A percentile compares a stretch with the other conserved stretches of the same genome.
Conservation (phyloP, 2,797 vertebrate genomes). For the Poeciliopsis turneri region DNA sequence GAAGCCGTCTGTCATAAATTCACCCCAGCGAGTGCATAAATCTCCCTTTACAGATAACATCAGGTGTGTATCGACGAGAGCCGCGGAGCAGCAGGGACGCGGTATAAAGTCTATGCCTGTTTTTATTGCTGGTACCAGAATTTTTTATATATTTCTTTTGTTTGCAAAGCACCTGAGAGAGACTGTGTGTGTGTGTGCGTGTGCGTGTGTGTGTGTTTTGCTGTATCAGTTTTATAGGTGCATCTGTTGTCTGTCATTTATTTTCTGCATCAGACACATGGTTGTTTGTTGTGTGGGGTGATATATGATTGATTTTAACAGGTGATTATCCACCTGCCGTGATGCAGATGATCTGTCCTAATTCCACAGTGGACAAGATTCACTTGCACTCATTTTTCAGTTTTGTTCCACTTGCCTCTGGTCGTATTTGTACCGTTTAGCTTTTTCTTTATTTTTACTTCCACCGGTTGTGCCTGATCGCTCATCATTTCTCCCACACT, state of each 20-base stretch:
- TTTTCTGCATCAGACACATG: constrained; percentile 46
- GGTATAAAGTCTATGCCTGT: constrained; percentile 54
- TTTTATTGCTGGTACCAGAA: constrained; percentile 45
- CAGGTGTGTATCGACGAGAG: constrained; percentile 74
- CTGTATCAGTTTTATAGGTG: constrained; percentile 57
- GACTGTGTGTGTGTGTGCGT: constrained; percentile 28
- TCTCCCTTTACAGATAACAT: constrained; percentile 81
- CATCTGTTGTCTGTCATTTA: constrained; percentile 60
- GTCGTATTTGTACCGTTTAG: constrained; percentile 36
- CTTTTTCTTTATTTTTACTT: constrained; percentile 27
- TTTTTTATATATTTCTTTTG: neutral
- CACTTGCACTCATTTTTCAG: constrained; percentile 27
- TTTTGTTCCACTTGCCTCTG: constrained; percentile 31
- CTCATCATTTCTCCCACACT: constrained; percentile 61
- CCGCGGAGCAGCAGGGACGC: constrained; percentile 50
- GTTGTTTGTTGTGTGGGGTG: constrained; percentile 33
- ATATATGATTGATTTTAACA: constrained; percentile 59
- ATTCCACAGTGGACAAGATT: constrained; percentile 45
- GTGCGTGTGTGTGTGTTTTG: constrained; percentile 37
- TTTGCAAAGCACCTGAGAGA: constrained; percentile 49
- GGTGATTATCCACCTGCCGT: constrained; percentile 67
- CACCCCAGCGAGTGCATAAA: constrained; percentile 80
- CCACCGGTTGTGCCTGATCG: constrained; percentile 51
- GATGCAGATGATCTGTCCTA: constrained; percentile 57
- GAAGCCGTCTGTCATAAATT: constrained; percentile 81